Conservation (phyloP, 2,113 vertebrate genomes). For the Clarias macrocephalus region DNA sequence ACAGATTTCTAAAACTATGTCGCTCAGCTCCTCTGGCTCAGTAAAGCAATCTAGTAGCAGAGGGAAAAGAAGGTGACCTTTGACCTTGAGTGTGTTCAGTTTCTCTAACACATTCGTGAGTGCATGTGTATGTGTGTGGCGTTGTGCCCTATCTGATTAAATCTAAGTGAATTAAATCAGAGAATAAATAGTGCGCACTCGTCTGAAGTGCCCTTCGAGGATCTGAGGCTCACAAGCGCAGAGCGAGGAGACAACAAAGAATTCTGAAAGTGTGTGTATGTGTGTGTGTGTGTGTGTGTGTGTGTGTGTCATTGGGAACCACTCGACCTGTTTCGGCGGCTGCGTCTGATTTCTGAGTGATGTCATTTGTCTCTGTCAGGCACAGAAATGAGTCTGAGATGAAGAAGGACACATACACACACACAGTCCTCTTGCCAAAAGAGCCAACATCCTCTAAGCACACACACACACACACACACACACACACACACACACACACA, state of each 20-base stretch:
- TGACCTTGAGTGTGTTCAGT: conserved; percentile 33
- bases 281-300: conserved; percentile 26
- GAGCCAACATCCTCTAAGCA: conserved; percentile 54
- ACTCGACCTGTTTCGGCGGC: conserved; percentile 68
- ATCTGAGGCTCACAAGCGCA: neutral
- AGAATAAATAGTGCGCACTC: conserved; percentile 22
- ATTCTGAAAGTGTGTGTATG: conserved; percentile 1
- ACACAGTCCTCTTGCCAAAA: conserved; percentile 45
- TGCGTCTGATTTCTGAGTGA: conserved; percentile 74
- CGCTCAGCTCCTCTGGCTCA: neutral
- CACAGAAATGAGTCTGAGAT: conserved; percentile 70
- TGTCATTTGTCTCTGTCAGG: conserved; percentile 81
- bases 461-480: conserved; percentile 20
- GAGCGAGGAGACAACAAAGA: conserved; percentile 70
- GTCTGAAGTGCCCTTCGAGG: neutral
- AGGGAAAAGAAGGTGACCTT: conserved; percentile 25
- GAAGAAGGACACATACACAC: conserved; percentile 70
- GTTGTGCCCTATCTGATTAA: conserved; percentile 2
- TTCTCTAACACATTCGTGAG: conserved; percentile 21
- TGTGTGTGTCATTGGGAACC: conserved; percentile 54
- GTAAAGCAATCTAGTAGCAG: conserved; percentile 1
- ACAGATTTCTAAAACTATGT: neutral
- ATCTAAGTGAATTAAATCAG: conserved; percentile 1
- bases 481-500: conserved; percentile 33
- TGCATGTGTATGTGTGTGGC: neutral